These are phyloP conservation scores for Gephyroberyx darwinii DNA, from an alignment of 2,797 vertebrate genomes.

Conservation along the genomic window DNA sequence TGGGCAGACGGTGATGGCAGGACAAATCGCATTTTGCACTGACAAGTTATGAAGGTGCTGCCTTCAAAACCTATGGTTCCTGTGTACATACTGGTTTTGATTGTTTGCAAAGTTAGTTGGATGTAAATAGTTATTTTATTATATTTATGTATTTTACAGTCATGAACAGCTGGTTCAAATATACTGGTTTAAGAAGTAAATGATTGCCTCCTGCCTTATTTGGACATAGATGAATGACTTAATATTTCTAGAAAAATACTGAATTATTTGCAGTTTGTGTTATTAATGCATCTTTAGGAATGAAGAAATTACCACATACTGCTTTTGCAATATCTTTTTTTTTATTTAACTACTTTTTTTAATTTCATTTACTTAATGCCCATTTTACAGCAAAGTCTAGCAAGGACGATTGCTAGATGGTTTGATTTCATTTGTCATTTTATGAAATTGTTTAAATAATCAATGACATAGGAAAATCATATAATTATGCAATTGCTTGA, in stretches of 20 bases:
- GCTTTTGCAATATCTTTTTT: no score
- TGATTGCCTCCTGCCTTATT: conserved; percentile 73
- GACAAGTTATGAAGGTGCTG: conserved; percentile 45
- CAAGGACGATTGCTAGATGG: background rate
- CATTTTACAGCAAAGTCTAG: background rate
- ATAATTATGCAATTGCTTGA: conserved; percentile 44
- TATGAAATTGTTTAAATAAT: conserved; percentile 23
- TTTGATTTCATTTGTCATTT: conserved; percentile 31
- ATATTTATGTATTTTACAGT: conserved; percentile 81
- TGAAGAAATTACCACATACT: no score
- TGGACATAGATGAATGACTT: conserved; percentile 45
- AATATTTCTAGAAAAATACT: background rate
- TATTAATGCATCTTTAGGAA: background rate
- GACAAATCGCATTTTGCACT: conserved; percentile 64
- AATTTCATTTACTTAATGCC: background rate
- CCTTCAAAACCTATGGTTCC: conserved; percentile 45
- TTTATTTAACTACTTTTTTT: no score
- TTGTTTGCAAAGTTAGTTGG: conserved; percentile 65
- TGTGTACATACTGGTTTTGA: conserved; percentile 65
- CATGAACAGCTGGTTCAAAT: conserved; percentile 58
- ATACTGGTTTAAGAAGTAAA: conserved; percentile 58
- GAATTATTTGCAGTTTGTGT: background rate
- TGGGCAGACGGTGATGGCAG: conserved; percentile 13
- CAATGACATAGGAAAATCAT: conserved; percentile 1
- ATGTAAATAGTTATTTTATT: conserved; percentile 80